Percentiles rank a stretch among this genome's conserved stretches.
Evolutionary conservation across 2,888 invertebrate genomes (phyloP).

Genomic region (Athrips mouffetella): DNA sequence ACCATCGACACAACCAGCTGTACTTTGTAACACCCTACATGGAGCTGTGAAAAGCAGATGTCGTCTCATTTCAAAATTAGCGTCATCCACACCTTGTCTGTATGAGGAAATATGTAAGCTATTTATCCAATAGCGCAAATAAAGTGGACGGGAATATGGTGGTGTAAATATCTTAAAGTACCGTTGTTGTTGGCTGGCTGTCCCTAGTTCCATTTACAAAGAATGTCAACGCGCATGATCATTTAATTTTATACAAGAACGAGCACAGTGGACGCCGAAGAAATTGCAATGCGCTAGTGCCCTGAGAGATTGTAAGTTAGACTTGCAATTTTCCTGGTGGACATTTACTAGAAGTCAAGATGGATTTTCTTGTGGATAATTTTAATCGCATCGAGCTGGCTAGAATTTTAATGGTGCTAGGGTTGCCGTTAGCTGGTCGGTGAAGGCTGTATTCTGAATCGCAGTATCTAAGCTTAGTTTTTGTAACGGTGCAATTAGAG

Average conservation of each 20-base stretch:
- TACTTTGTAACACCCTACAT: slow-evolving; percentile 14
- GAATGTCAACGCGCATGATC: slow-evolving; percentile 12
- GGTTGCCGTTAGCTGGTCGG: slow-evolving; percentile 25
- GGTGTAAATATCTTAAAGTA: slow-evolving; percentile 8
- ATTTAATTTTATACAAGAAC: slow-evolving; percentile 15
- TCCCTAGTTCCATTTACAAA: slow-evolving; percentile 11
- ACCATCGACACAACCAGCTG: slow-evolving; percentile 20
- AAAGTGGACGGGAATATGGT: not conserved
- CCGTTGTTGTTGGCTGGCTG: slow-evolving; percentile 7
- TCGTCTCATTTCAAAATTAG: slow-evolving; percentile 14
- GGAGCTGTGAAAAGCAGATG: slow-evolving; percentile 22
- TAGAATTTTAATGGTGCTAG: slow-evolving; percentile 32
- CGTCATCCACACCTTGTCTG: slow-evolving; percentile 8
- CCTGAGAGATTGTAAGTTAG: slow-evolving; percentile 10
- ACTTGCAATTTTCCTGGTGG: slow-evolving; percentile 11
- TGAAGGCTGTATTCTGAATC: slow-evolving; percentile 18
- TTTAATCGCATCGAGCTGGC: slow-evolving; percentile 19
- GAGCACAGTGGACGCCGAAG: slow-evolving; percentile 12
- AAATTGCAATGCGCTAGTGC: slow-evolving; percentile 2
- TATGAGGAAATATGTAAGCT: not conserved
- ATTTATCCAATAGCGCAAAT: not conserved
- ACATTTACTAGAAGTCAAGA: slow-evolving; percentile 9
- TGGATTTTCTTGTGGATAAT: slow-evolving; percentile 15
- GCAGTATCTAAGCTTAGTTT: slow-evolving; percentile 35
- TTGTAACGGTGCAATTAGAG: slow-evolving; percentile 42